Base-by-base conservation (phyloP, 2,797 vertebrate species). In the Falco peregrinus region DNA sequence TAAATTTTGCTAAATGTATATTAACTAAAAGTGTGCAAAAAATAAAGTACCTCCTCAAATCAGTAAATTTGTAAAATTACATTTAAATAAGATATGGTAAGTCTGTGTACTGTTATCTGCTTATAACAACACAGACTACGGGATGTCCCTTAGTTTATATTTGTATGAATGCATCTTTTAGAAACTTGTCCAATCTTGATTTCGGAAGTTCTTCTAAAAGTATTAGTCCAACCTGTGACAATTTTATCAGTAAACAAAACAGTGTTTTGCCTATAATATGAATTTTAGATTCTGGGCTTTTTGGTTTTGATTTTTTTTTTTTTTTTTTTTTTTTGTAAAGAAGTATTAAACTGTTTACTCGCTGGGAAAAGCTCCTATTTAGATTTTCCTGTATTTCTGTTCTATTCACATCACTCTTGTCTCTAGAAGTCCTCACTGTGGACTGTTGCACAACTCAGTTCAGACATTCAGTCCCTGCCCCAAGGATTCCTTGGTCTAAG, bases 401-500 rank as follows among this genome's bases (percentile, higher is more conserved):
- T 31, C 69, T 51, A 1, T 45, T 93, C 43, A 31, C 33, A 41
- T 84, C 29, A n/a, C 13, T 39, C 10, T 43, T 81, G 45, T 76
- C 75, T 82, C 29, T 67, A 37, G 64, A 85, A 88, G 71, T 74
- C 64, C 39, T 88, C 15, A 21, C 57, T 69, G 35, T 90, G 88
- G 74, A 63, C 59, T 0, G 0, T 53, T 89, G 48, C 4, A 5
- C 20, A 85, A 6, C 80, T 90, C 39, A 25, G 51, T 87, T 90
- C 59, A 96, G 65, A 78, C 15, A 41, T 69, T 90, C 69, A 67
- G 83, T 90, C 75, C 69, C 80, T 93, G 89, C 83, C 92, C 84
- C 84, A 95, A 94, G 78, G 70, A 96, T 84, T 95, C 92, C 88
- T 94, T 93, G 84, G 89, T 94, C 95, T 69, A 89, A 94, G 67